Evolutionary conservation across 2,113 vertebrate species (phyloP).

Genomic region (Rissa tridactyla): DNA sequence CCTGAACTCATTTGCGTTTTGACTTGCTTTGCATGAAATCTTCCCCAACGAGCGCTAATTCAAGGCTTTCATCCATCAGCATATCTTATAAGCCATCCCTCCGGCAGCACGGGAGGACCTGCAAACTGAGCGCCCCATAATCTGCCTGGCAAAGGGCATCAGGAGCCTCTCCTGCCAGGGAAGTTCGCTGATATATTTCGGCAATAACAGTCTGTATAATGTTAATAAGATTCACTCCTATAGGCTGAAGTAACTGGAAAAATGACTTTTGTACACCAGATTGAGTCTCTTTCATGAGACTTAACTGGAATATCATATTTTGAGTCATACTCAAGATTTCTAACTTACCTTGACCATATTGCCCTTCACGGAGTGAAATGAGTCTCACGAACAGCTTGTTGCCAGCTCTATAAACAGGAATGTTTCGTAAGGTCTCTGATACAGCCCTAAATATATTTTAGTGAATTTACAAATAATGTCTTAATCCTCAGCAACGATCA

Average conservation of each 20-base stretch:
- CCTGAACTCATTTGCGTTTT: accelerated
- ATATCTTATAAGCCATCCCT: accelerated
- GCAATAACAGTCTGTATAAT: background rate
- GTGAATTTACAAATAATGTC: background rate
- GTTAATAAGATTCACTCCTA: background rate
- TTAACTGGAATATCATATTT: background rate
- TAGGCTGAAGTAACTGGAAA: background rate
- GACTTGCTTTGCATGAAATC: background rate
- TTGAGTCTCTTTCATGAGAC: background rate
- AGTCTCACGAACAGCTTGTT: background rate
- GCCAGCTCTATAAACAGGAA: background rate
- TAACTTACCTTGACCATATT: background rate
- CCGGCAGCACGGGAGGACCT: background rate
- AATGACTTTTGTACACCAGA: background rate
- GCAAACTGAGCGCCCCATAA: background rate
- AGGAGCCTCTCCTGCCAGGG: background rate
- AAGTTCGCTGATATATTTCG: background rate
- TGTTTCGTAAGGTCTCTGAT: background rate
- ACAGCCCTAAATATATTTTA: background rate
- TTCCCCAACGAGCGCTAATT: background rate
- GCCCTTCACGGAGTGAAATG: background rate
- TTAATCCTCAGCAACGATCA: background rate
- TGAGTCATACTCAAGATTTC: background rate
- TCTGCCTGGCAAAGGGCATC: background rate
- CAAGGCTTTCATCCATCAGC: background rate